Base-by-base conservation (phyloP, 2,113 vertebrate species). In the Capricornis sumatraensis region DNA sequence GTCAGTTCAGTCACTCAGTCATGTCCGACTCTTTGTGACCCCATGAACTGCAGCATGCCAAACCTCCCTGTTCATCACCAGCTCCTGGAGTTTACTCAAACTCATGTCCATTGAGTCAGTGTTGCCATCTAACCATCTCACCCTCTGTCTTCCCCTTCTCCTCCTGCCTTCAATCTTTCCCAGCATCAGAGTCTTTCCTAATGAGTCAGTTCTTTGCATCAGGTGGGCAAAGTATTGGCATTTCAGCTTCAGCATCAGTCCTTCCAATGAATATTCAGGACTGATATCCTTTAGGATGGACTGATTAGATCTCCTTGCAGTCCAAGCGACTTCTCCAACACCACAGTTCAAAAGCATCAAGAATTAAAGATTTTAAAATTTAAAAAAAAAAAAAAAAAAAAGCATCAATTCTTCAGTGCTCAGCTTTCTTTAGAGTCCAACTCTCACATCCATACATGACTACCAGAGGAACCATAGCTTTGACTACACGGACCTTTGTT, bases 61-160 rank as follows among this genome's bases (percentile, higher is more conserved):
- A 8, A 17, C 17, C 9, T 21, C 64, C 15, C 9, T 36, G n/a
- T 71, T 4, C 64, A 10, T 71, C 0, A 0, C 64, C 64, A 36
- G 11, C 64, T 36, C 64, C 4, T 10, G 1, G n/a, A 36, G n/a
- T 71, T 71, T 21, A 21, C 17, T 36, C 17, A 71, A 36, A 71
- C 9, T 71, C 64, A 36, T 71, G 64, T 71, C 9, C 64, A 36
- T 21, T 21, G 9, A 36, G 17, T n/a, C 1, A 0, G 9, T 71
- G 64, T 21, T 67, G 17, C 64, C n/a, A 36, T 36, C 64, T 8
- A 36, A 36, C 9, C 9, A 71, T 36, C 64, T 67, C 16, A 67
- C 10, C 33, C 64, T 67, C n/a, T 71, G 64, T 71, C 0, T 0
- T 36, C n/a, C n/a, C 64, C n/a, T 71, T 71, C n/a, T 36, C 7